Evolutionary conservation across 2,113 vertebrate genomes (phyloP), one percentile per base, ranked within the genome.

Genomic region (Calidris pygmaea): DNA sequence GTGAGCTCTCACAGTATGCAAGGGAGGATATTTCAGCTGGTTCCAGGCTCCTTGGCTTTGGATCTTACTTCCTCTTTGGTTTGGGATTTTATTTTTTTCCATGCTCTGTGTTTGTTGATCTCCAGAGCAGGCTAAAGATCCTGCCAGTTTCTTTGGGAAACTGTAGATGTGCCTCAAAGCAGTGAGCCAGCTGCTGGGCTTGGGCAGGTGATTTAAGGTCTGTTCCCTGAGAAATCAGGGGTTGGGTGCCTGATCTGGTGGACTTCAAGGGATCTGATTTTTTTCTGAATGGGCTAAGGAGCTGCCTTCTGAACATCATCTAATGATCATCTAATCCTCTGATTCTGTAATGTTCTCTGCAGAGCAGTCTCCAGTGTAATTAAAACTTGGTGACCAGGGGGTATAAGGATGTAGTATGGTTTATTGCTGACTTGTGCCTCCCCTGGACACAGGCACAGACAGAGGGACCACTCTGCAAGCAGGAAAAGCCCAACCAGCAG

Each of bases 1-100:
- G 63, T 8, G 78, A 95, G 32, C 34, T 32, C 32, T 92, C 50
- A 23, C 63, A 73, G 34, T 65, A 62, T 79, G 66, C 19, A 85
- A 77, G 5, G 30, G 50, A 84, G 55, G 47, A 11, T 68, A 15
- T 95, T 96, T 80, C 34, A 39, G 12, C 58, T 82, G 66, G 71
- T 85, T 87, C 72, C n/a, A 35, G 32, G 41, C 34, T 89, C 73
- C 30, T 78, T 94, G 78, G 75, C 50, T 89, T 88, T 62, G 37
- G n/a, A n/a, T 59, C 13, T 29, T 92, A 8, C 45, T 91, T 85
- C 43, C 32, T 83, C 27, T 80, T 92, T 50, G 17, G 59, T 89
- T 45, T 58, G 32, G 41, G n/a, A 34, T 77, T 88, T 76, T 66
- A 37, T 65, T 77, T 91, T 77, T 87, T 73, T 35, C 66, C n/a